These are phyloP conservation scores for Bettongia penicillata DNA, from an alignment of 2,113 vertebrate species.

Conservation along the genomic window DNA sequence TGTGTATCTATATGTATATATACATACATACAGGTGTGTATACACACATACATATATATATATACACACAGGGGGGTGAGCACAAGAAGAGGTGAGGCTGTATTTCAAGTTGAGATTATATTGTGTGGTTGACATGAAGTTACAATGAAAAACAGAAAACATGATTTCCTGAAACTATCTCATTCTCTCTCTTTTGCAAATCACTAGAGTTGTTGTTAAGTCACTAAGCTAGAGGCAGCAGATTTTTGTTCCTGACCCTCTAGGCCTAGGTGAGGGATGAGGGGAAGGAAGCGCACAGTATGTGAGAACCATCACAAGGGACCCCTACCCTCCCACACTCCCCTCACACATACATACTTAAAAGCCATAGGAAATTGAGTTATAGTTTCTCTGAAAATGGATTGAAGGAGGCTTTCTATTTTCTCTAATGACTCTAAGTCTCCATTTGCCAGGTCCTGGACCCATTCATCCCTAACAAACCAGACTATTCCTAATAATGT, in stretches of 20 bases:
- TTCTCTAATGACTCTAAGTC: conserved; percentile 2
- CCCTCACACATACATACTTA: not conserved
- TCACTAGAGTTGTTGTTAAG: conserved; percentile 75
- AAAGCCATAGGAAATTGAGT: conserved; percentile 64
- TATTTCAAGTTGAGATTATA: not conserved
- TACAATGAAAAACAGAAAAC: conserved; percentile 59
- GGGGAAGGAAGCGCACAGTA: not conserved
- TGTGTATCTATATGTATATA: not conserved
- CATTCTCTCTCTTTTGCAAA: conserved; percentile 68
- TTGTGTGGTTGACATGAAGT: conserved; percentile 48
- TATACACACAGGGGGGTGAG: not conserved
- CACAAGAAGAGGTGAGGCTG: conserved; percentile 5
- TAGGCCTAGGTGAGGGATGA: not conserved
- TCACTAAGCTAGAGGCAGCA: conserved; percentile 70
- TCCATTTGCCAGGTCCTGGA: not conserved
- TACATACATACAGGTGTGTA: no score
- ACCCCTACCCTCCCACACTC: not conserved
- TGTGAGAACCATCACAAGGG: conserved; percentile 73
- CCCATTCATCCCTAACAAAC: conserved; percentile 52
- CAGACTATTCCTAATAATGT: conserved; percentile 11
- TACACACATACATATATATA: no score
- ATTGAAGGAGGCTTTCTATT: conserved; percentile 58
- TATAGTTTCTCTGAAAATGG: conserved; percentile 53
- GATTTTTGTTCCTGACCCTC: conserved; percentile 76
- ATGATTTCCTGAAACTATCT: conserved; percentile 75